Percentiles rank a stretch among this genome's conserved stretches.
Evolutionary conservation across 2,797 vertebrate species (phyloP).

Genomic region (Spinibarbus caldwelli): DNA sequence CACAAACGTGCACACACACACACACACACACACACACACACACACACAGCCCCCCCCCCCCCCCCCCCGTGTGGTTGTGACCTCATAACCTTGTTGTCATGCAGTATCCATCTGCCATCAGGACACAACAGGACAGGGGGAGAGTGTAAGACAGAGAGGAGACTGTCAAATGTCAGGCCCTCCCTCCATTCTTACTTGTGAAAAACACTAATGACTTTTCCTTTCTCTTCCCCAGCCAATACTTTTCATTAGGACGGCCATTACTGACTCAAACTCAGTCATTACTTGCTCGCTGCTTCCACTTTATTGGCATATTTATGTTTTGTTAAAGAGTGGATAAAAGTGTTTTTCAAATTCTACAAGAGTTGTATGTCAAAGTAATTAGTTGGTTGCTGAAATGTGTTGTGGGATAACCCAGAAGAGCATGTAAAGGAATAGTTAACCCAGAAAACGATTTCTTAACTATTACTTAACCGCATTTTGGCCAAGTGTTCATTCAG

Average conservation of each 20-base stretch:
- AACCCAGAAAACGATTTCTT: not conserved
- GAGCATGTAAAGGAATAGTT: not conserved
- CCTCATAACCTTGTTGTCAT: slow-evolving; percentile 80
- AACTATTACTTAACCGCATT: not conserved
- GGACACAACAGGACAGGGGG: slow-evolving; percentile 65
- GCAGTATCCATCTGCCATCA: slow-evolving; percentile 83
- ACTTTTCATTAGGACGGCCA: slow-evolving; percentile 38
- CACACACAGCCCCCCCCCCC: slow-evolving; percentile 57
- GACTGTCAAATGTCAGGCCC: slow-evolving; percentile 61
- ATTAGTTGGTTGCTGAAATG: not conserved
- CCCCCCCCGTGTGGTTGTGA: slow-evolving; percentile 78
- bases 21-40: not conserved
- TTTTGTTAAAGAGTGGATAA: slow-evolving; percentile 18
- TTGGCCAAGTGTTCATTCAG: not conserved
- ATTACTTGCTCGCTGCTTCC: not conserved
- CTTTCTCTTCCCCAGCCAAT: slow-evolving; percentile 42
- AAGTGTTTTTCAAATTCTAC: slow-evolving; percentile 6
- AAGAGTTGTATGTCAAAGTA: slow-evolving; percentile 8
- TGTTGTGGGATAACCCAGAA: not conserved
- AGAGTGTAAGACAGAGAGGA: slow-evolving; percentile 41
- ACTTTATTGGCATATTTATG: slow-evolving; percentile 39
- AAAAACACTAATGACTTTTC: slow-evolving; percentile 52
- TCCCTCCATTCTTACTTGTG: slow-evolving; percentile 44
- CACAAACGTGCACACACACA: not conserved
- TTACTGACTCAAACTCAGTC: slow-evolving; percentile 35